Evolutionary conservation across 2,888 invertebrate genomes (phyloP), one percentile per base, ranked within the genome.

Genomic region (Cosmopolites sordidus): DNA sequence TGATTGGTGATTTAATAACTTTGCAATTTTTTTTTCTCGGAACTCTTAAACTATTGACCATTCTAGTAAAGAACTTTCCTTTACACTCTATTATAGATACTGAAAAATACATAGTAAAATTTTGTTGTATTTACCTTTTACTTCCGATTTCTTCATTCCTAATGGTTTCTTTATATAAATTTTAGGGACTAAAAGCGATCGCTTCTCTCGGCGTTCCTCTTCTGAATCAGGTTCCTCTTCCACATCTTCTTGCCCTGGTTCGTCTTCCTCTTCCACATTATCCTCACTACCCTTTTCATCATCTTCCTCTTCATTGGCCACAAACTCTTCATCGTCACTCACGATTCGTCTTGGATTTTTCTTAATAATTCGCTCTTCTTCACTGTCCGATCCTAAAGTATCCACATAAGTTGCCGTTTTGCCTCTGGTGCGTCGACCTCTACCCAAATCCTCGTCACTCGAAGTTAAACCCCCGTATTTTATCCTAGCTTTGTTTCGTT

Each of bases 321-420:
- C 75, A 68, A 77, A 78, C 61, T 79, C 78, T 56, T 73, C 79
- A 58, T 78, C 77, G 73, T 74, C 78, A 64, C 74, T 78, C 54
- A 14, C 16, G 30, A 51, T 53, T 42, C 46, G 47, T 44, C 58
- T 53, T 18, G 54, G 54, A 48, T 61, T 58, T 43, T 56, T 60
- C 39, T 45, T 56, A 2, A 43, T n/a, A 27, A 27, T 9, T 12
- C 75, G 76, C 66, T 84, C 86, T 70, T 84, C 87, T 67, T 84
- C 89, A 43, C 84, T 86, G 69, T 88, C 88, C 0, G 87, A 84
- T 58, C 84, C 84, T 46, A 84, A 79, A 66, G 80, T 82, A 73
- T 89, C 91, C 2, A 87, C 83, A 66, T 90, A 90, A 69, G 86
- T 84, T 56, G 87, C 86, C 72, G 85, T 84, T 62, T 81, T 79